Evolutionary conservation across 2,113 vertebrate species (phyloP).

Genomic region (Camelus bactrianus): DNA sequence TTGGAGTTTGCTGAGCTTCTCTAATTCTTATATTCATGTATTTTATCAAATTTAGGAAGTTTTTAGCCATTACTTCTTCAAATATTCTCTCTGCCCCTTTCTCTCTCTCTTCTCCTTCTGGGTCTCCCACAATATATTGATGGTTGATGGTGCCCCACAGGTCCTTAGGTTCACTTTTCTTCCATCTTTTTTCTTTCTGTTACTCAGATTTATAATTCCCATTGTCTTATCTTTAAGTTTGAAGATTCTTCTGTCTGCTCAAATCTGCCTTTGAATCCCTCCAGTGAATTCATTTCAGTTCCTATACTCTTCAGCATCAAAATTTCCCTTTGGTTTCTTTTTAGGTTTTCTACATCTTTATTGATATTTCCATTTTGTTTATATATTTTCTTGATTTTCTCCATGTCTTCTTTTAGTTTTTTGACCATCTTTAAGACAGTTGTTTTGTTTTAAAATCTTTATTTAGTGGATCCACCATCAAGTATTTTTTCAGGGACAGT

Average conservation of each 20-base stretch:
- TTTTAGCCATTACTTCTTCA: not conserved
- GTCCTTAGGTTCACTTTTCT: not conserved
- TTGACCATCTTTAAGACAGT: not conserved
- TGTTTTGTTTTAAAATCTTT: conserved; percentile 9
- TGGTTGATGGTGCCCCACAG: not conserved
- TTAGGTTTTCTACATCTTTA: not conserved
- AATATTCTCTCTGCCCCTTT: not conserved
- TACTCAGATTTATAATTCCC: not conserved
- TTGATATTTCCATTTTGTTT: conserved; percentile 23
- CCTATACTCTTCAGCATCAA: not conserved
- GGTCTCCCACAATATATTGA: not conserved
- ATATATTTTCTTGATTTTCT: not conserved
- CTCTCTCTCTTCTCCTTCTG: not conserved
- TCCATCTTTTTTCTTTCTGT: not conserved
- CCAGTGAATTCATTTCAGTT: conserved; percentile 12
- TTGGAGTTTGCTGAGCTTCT: not conserved
- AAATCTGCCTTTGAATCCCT: not conserved
- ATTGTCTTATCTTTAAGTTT: not conserved
- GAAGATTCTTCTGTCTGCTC: not conserved
- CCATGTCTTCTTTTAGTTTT: not conserved
- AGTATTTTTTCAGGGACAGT: not conserved
- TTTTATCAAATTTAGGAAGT: not conserved
- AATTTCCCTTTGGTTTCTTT: not conserved
- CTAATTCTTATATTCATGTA: not conserved
- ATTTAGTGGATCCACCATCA: not conserved